Base-by-base conservation (phyloP, 2,797 vertebrate genomes). In the Chrysocyon brachyurus region DNA sequence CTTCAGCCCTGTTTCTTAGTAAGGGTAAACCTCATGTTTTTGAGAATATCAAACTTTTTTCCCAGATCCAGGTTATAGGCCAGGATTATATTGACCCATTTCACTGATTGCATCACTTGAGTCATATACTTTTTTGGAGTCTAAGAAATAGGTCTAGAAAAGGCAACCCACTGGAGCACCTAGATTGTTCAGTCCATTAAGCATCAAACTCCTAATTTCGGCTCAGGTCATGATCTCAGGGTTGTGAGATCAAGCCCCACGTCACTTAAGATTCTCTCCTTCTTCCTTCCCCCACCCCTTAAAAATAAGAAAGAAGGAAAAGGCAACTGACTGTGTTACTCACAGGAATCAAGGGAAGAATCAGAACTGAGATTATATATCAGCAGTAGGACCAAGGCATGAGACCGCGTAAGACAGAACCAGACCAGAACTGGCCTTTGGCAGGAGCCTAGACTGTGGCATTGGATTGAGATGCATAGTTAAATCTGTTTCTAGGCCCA, bases 21-120 rank as follows among this genome's bases (percentile, higher is more conserved):
- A 91, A 75, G 63, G 46, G 11, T 87, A 85, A 63, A 11, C 82
- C 95, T 93, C 24, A 95, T 59, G 16, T 90, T 96, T 97, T 92
- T 61, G 28, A 90, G 49, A 19, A 3, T 59, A 61, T 63, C 63
- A 90, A 31, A 61, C 72, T 83, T 90, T 94, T 40, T 28, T 86
- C 33, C 64, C 22, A 84, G 19, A 86, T 85, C 78, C 33, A 90
- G 46, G 1, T 84, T 90, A 21, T 66, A 63, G 12, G 72, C 36
- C 57, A 83, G 11, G 17, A 73, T 68, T 88, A 63, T 9, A 83
- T 56, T 59, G 21, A 46, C 86, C 5, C 1, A 82, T 46, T 91
- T 97, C 87, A 31, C 66, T 75, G 36, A 95, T 61, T 88, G 16
- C 8, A 1, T 97, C 31, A 5, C 77, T 77, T 93, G 72, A 97